A percentile compares a stretch with the other conserved stretches of the same genome.
Conservation (phyloP, 2,888 invertebrate species). For the Cheilosia impressa region DNA sequence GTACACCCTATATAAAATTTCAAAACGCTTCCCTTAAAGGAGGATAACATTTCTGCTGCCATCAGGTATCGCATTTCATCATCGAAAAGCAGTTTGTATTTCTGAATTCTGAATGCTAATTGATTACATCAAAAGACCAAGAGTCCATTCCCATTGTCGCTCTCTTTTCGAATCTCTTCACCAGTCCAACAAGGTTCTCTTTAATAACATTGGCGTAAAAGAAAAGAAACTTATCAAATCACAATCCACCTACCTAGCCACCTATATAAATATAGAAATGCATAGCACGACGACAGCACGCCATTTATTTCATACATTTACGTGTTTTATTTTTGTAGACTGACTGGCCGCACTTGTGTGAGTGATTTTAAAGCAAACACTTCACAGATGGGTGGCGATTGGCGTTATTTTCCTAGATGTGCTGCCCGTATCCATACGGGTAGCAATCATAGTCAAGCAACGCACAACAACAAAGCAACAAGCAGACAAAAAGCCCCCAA, state of each 20-base stretch:
- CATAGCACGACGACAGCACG: slow-evolving; percentile 9
- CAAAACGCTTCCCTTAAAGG: too few relatives aligned
- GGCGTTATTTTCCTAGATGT: slow-evolving; percentile 26
- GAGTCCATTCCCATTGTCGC: background rate
- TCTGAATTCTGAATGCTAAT: too few relatives aligned
- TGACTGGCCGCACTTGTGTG: slow-evolving; percentile 11
- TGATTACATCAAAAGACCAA: too few relatives aligned
- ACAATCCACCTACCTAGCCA: background rate
- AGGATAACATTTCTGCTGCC: too few relatives aligned
- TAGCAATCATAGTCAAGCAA: slow-evolving; percentile 21
- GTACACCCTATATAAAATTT: too few relatives aligned
- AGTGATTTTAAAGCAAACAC: slow-evolving; percentile 46
- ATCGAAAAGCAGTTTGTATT: background rate
- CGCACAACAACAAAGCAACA: slow-evolving; percentile 8
- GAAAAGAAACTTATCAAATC: slow-evolving; percentile 16
- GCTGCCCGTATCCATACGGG: slow-evolving; percentile 1
- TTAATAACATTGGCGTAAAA: slow-evolving; percentile 2
- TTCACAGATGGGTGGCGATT: slow-evolving; percentile 64
- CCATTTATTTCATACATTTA: slow-evolving; percentile 2
- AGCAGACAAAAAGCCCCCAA: background rate
- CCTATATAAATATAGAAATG: slow-evolving; percentile 10
- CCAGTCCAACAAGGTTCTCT: background rate
- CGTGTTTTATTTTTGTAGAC: slow-evolving; percentile 20
- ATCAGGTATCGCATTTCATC: slow-evolving; percentile 5
- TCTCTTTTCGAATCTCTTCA: background rate